Evolutionary conservation across 1,140 invertebrate species (phyloP).

Genomic region (Lepeophtheirus salmonis): DNA sequence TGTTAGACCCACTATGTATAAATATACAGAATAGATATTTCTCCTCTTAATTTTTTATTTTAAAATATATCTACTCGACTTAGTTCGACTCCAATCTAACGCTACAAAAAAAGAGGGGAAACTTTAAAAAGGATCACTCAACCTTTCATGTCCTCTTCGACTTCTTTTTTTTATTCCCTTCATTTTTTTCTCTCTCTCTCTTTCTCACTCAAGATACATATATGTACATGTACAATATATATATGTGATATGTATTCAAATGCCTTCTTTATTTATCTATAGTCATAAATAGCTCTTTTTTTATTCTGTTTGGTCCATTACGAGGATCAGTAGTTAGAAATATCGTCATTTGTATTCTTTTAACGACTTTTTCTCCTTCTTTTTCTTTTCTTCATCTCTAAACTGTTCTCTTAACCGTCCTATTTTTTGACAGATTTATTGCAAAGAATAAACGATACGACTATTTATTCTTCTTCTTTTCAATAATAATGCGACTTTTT

Average conservation of each 20-base stretch:
- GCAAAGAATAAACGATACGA: not conserved
- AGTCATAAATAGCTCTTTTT: not conserved
- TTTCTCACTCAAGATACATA: not conserved
- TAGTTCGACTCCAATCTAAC: no score
- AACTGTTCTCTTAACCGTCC: not conserved
- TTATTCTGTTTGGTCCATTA: not conserved
- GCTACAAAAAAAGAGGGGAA: no score
- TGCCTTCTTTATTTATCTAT: not conserved
- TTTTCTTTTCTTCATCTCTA: no score
- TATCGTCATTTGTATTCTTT: not conserved
- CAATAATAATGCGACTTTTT: not conserved
- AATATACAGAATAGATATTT: no score
- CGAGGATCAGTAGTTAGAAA: not conserved
- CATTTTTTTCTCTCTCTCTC: not conserved
- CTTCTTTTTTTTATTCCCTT: no score
- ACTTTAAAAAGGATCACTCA: no score
- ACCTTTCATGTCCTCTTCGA: no score
- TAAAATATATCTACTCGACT: no score
- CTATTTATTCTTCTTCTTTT: not conserved
- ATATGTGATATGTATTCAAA: not conserved
- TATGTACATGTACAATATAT: not conserved
- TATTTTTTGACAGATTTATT: not conserved
- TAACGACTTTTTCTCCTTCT: not conserved
- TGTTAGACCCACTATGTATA: no score
- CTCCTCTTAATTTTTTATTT: no score